phyloP scores from a whole-genome alignment of 1,140 invertebrate genomes.

The Rhagoletis pomonella region DNA sequence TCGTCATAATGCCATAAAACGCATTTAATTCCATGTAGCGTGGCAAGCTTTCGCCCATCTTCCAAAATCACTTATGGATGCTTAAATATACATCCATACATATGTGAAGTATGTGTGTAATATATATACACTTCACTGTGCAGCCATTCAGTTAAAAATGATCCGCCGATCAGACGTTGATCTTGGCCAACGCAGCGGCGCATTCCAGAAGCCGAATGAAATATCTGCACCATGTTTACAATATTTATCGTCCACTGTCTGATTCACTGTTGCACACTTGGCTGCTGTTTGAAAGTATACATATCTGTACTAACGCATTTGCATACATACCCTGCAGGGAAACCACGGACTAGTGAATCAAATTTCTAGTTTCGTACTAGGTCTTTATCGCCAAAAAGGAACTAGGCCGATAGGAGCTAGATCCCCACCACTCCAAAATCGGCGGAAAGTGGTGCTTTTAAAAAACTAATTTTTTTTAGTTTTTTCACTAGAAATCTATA shows the following conservation, averaged over 20 bases:
- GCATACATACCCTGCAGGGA: too few relatives aligned
- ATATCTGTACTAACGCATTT: not conserved
- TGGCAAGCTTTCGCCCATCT: not conserved
- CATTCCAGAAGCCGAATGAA: conserved; percentile 74
- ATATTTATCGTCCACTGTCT: conserved; percentile 57
- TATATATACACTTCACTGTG: conserved; percentile 9
- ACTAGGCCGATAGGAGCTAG: too few relatives aligned
- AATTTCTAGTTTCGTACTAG: too few relatives aligned
- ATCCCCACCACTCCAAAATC: too few relatives aligned
- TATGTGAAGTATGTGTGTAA: not conserved
- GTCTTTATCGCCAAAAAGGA: too few relatives aligned
- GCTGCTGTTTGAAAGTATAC: not conserved
- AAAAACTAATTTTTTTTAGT: too few relatives aligned
- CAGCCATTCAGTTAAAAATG: conserved; percentile 18
- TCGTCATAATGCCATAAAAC: conserved; percentile 59
- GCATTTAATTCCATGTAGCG: conserved; percentile 56
- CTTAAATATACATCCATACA: conserved; percentile 16
- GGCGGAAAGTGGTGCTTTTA: too few relatives aligned
- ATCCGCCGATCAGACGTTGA: conserved; percentile 34
- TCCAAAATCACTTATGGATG: not conserved
- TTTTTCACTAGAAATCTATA: too few relatives aligned
- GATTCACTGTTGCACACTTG: conserved; percentile 41
- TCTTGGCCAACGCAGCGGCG: conserved; percentile 58
- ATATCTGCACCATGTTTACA: conserved; percentile 72
- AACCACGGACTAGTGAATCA: too few relatives aligned